These are phyloP conservation scores for Orius laevigatus DNA, from an alignment of 1,140 invertebrate species.

Conservation along the genomic window DNA sequence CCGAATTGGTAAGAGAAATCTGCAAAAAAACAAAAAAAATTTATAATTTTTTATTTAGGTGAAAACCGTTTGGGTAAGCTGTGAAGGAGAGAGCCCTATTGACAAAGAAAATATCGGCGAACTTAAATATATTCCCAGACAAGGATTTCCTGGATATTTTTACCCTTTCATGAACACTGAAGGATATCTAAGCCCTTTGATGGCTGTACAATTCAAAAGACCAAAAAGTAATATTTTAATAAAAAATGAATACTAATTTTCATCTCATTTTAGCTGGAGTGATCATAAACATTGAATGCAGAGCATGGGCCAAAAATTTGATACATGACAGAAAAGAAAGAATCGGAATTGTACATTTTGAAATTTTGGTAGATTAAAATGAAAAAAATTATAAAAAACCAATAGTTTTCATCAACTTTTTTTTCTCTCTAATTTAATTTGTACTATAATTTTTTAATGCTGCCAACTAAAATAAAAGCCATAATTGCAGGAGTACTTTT, in stretches of 20 bases:
- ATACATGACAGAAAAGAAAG: conserved; percentile 57
- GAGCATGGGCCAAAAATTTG: conserved; percentile 79
- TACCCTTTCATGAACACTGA: conserved; percentile 29
- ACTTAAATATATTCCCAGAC: conserved; percentile 30
- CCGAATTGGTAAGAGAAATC: conserved; percentile 16
- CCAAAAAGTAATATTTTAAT: conserved; percentile 21
- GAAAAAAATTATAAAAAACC: background rate
- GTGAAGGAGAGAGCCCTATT: conserved; percentile 36
- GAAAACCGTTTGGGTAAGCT: conserved; percentile 34
- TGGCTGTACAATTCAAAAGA: conserved; percentile 36
- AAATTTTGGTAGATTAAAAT: conserved; percentile 67
- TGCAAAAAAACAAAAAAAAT: no score
- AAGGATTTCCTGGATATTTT: conserved; percentile 29
- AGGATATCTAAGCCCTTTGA: conserved; percentile 37
- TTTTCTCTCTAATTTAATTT: conserved; percentile 3
- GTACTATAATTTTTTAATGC: conserved; percentile 4
- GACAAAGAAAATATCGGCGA: conserved; percentile 38
- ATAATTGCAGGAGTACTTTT: no score
- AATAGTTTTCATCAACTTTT: background rate
- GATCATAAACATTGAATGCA: conserved; percentile 77
- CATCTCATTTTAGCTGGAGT: conserved; percentile 48
- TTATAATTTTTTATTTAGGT: conserved; percentile 19
- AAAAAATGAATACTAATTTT: background rate
- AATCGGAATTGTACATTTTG: conserved; percentile 73
- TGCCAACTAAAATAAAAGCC: background rate